phyloP scores from a whole-genome alignment of 2,797 vertebrate genomes.

The Ambastaia sidthimunki region DNA sequence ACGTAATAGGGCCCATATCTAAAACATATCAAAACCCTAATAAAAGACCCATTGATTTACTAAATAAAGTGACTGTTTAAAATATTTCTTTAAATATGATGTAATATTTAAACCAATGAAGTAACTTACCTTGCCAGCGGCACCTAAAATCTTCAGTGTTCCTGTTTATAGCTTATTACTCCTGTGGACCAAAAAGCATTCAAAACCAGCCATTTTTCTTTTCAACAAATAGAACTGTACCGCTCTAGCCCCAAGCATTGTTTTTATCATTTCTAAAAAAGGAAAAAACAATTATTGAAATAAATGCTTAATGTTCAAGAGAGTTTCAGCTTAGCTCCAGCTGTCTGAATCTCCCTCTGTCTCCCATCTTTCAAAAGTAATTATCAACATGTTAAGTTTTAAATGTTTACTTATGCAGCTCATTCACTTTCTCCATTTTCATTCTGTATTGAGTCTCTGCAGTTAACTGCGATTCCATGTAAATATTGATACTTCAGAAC shows the following conservation, averaged over 20 bases:
- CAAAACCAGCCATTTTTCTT: slow-evolving; percentile 10
- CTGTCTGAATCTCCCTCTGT: slow-evolving; percentile 26
- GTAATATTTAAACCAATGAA: neutral
- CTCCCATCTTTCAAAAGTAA: slow-evolving; percentile 50
- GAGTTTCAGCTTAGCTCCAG: slow-evolving; percentile 74
- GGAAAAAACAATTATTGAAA: slow-evolving; percentile 42
- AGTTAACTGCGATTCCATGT: slow-evolving; percentile 34
- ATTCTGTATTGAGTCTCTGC: slow-evolving; percentile 36
- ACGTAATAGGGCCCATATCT: neutral
- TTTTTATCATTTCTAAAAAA: slow-evolving; percentile 66
- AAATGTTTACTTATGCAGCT: slow-evolving; percentile 56
- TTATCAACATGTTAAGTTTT: slow-evolving; percentile 38
- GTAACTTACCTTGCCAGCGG: slow-evolving; percentile 2
- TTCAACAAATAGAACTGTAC: slow-evolving; percentile 31
- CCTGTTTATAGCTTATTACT: slow-evolving; percentile 17
- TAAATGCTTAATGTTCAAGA: slow-evolving; percentile 75
- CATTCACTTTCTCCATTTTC: slow-evolving; percentile 56
- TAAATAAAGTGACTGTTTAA: neutral
- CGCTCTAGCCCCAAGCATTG: slow-evolving; percentile 55
- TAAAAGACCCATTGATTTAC: neutral
- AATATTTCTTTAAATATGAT: too few relatives aligned
- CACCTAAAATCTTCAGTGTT: neutral
- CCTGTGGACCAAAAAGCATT: neutral
- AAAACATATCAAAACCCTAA: neutral
- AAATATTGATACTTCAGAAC: slow-evolving; percentile 48